Evolutionary conservation across 2,797 vertebrate species (phyloP), one percentile per base, ranked within the genome.

Genomic region (Pseudocheirus occidentalis): DNA sequence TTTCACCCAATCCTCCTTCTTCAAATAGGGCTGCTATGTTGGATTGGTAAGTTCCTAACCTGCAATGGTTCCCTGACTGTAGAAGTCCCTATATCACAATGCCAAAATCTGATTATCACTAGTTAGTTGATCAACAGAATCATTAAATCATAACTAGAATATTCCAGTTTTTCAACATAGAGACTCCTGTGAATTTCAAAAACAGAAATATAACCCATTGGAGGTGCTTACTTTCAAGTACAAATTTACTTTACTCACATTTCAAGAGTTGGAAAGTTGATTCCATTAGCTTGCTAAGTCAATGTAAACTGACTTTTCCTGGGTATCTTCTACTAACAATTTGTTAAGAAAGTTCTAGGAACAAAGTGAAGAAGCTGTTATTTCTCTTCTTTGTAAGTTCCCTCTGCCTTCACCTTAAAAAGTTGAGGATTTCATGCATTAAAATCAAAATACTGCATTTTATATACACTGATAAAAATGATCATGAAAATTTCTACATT

Each of bases 261-360:
- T 95, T 96, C 96, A 94, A 13, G 94, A 95, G 95, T 24, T 94
- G 40, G 94, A 93, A 94, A 31, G 57, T 50, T 95, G 16, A 95
- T 54, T n/a, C 14, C 2, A 73, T 96, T 94, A 90, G 62, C 5
- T 31, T 91, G 3, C 4, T 93, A 57, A 21, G 46, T 28, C 89
- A 92, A 95, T 13, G 28, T 4, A 5, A 62, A 59, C 95, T 92
- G 57, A 53, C 66, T 92, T 95, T 90, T 10, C 90, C 81, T 73
- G 52, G 13, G 10, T 95, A 46, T 89, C 73, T 91, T 1, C 62
- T 24, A 28, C 57, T 90, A 92, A 90, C 16, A 54, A 27, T 52
- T 93, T 16, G 18, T 59, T 90, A 31, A 93, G 24, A 94, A 50
- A 62, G 4, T 56, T 91, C 89, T n/a, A 54, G 50, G 66, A 93